A percentile compares a stretch with the other conserved stretches of the same genome.
Evolutionary conservation across 1,140 invertebrate species (phyloP).

Genomic region (Cydia strobilella): DNA sequence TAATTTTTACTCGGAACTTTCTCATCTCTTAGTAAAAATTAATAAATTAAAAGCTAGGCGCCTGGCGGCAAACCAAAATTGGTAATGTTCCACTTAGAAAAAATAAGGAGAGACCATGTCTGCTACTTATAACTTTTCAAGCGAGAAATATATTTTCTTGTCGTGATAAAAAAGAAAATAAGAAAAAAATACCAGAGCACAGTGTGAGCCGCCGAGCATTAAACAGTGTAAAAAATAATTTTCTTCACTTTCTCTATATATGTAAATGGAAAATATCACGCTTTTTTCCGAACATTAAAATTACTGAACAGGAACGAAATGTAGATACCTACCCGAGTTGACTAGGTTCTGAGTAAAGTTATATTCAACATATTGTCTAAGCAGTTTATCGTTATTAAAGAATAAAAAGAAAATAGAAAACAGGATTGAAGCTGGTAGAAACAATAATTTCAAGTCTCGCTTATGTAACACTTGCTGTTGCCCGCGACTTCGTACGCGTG

Average conservation of each 20-base stretch:
- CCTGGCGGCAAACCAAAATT: not conserved
- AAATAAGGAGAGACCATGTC: not conserved
- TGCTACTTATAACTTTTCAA: not conserved
- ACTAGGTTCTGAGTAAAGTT: too few relatives aligned
- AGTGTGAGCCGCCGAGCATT: not conserved
- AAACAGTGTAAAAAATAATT: conserved; percentile 5
- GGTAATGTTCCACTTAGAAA: not conserved
- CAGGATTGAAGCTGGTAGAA: too few relatives aligned
- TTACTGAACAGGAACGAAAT: not conserved
- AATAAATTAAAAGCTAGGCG: conserved; percentile 2
- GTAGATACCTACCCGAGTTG: not conserved
- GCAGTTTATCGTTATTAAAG: too few relatives aligned
- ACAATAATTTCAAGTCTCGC: too few relatives aligned
- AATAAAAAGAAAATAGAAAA: too few relatives aligned
- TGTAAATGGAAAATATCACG: not conserved
- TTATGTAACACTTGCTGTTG: too few relatives aligned
- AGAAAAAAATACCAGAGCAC: not conserved
- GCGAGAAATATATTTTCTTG: not conserved
- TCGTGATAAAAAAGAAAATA: not conserved
- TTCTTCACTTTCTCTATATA: not conserved
- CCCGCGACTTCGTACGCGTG: too few relatives aligned
- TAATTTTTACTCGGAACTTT: not conserved
- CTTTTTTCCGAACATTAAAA: not conserved
- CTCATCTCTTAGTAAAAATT: not conserved
- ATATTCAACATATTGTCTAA: too few relatives aligned